Percentiles rank a stretch among this genome's conserved stretches.
phyloP scores from a whole-genome alignment of 2,888 invertebrate genomes.

The Nebria salina region DNA sequence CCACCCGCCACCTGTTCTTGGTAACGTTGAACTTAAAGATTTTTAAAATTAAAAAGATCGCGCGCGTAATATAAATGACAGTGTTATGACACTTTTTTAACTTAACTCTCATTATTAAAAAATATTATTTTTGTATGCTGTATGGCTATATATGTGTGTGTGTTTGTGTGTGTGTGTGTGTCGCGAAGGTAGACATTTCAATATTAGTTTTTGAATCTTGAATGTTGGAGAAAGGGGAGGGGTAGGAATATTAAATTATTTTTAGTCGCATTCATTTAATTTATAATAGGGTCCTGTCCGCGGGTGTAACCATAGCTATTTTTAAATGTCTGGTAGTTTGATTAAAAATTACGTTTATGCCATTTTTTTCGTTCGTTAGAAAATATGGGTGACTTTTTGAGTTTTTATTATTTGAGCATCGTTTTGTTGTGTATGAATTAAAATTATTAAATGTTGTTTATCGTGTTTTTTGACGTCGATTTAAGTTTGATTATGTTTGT shows the following conservation, averaged over 20 bases:
- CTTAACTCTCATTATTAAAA: constrained; percentile 60
- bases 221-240: neutral
- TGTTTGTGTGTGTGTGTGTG: neutral
- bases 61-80: constrained; percentile 59
- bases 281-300: too few relatives aligned
- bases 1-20: neutral
- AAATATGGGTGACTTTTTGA: too few relatives aligned
- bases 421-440: too few relatives aligned
- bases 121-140: constrained; percentile 53
- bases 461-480: too few relatives aligned
- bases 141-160: neutral
- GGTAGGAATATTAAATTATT: neutral
- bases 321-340: too few relatives aligned
- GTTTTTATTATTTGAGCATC: too few relatives aligned
- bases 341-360: too few relatives aligned
- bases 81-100: constrained; percentile 58
- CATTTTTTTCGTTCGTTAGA: too few relatives aligned
- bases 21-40: constrained; percentile 54
- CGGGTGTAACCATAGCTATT: too few relatives aligned
- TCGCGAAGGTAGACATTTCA: neutral
- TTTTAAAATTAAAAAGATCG: constrained; percentile 60
- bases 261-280: too few relatives aligned
- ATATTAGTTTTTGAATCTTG: neutral
- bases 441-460: too few relatives aligned
- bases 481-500: too few relatives aligned